Base-by-base conservation (phyloP, 2,888 invertebrate genomes). In the Limnephilus marmoratus region DNA sequence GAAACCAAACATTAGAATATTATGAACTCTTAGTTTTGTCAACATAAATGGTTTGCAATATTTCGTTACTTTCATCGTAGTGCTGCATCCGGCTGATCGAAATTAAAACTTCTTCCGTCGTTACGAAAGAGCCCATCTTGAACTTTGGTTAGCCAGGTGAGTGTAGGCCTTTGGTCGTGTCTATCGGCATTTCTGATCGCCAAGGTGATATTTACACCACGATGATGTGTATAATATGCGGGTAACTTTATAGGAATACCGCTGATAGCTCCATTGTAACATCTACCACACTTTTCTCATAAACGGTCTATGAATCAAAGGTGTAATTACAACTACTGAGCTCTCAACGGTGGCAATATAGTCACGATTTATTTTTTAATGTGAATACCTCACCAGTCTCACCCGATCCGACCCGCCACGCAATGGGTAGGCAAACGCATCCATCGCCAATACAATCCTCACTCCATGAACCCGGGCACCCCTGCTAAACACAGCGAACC, bases 111-210 rank as follows among this genome's bases (percentile, higher is more conserved):
- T 68, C 24, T 68, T 18, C 18, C 53, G 18, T 53, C n/a, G 68
- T 86, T 86, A 86, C 45, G 86, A 49, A 86, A 86, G n/a, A 86
- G 49, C 18, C 15, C 86, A 45, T 86, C 86, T 86, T 86, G 86
- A 86, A 86, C 86, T 86, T 85, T 85, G 45, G 85, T 45, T 49
- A n/a, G 41, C 29, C 29, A 9, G 13, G 86, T 18, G 29, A 45
- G 86, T 86, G 49, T 45, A 49, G 86, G 45, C n/a, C n/a, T 37
- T 86, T 45, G 45, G 86, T 86, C 83, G 45, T 49, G 86, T 86
- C 86, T 49, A 86, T 45, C 86, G 86, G 45, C 29, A 29, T 86
- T 86, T 86, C 68, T n/a, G 45, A 86, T n/a, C 45, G 29, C 86
- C 45, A 45, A 86, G 86, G 41, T 86, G 86, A 86, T 86, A 45